Conservation (phyloP, 2,797 vertebrate species). For the Lepilemur septentrionalis region DNA sequence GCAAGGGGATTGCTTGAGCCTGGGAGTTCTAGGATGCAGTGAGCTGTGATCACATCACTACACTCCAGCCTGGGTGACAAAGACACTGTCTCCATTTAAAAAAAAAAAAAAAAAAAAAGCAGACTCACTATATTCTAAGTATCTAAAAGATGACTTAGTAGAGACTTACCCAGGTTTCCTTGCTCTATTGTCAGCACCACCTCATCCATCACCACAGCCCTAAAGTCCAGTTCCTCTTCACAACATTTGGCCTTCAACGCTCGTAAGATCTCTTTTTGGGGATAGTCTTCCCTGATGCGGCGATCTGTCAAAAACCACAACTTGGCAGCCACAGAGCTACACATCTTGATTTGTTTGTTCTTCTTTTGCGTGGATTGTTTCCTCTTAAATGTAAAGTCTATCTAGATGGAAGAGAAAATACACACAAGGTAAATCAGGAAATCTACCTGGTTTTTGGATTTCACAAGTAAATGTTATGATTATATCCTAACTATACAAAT, state of each 20-base stretch:
- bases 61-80: not conserved
- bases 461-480: not conserved
- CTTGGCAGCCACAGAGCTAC: slow-evolving; percentile 86
- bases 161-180: slow-evolving; percentile 87
- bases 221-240: slow-evolving; percentile 88
- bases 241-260: slow-evolving; percentile 88
- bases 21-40: not conserved
- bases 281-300: slow-evolving; percentile 89
- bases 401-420: slow-evolving; percentile 71
- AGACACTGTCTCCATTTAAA: not conserved
- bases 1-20: not conserved
- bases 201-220: slow-evolving; percentile 88
- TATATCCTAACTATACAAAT: not conserved
- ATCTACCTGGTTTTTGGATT: not conserved
- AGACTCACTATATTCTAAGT: not conserved
- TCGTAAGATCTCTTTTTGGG: slow-evolving; percentile 87
- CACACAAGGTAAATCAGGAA: slow-evolving; percentile 33
- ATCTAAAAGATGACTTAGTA: not conserved
- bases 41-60: not conserved
- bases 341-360: slow-evolving; percentile 85
- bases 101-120: no score
- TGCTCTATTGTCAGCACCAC: slow-evolving; percentile 88
- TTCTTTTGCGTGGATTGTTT: slow-evolving; percentile 69
- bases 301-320: slow-evolving; percentile 90
- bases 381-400: slow-evolving; percentile 71